Conservation (phyloP, 2,113 vertebrate genomes). For the Bambusicola thoracicus region DNA sequence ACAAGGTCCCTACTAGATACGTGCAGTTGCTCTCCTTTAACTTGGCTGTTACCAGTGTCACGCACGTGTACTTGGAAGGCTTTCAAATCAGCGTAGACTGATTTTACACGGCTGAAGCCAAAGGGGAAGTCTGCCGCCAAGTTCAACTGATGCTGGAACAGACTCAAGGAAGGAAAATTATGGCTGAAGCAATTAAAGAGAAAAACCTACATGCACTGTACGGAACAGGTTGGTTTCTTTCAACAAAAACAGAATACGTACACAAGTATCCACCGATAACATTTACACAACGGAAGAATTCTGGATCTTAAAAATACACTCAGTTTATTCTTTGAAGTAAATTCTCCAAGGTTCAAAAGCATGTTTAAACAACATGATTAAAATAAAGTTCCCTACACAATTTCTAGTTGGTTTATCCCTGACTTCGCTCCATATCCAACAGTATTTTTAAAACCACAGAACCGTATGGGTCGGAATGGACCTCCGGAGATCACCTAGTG, state of each 20-base stretch:
- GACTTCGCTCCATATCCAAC: background rate
- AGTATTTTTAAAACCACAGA: background rate
- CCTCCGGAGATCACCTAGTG: background rate
- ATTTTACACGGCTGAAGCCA: conserved; percentile 3
- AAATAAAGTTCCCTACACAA: background rate
- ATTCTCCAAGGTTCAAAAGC: background rate
- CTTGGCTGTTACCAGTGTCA: background rate
- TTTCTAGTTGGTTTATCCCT: background rate
- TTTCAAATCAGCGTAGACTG: background rate
- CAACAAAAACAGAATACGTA: background rate
- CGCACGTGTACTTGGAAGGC: background rate
- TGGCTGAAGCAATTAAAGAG: background rate
- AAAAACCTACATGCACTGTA: background rate
- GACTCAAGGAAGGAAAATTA: background rate
- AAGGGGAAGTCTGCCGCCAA: conserved; percentile 19
- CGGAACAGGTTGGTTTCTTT: background rate
- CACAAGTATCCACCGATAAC: background rate
- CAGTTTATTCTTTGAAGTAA: background rate
- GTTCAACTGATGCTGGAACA: conserved; percentile 29
- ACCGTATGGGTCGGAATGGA: background rate
- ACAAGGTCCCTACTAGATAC: background rate
- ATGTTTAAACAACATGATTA: background rate
- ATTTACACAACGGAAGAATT: background rate
- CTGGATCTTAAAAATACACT: background rate
- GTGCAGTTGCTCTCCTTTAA: background rate